Percentiles rank a stretch among this genome's conserved stretches.
Conservation (phyloP, 1,140 invertebrate species). For the Bactericera cockerelli region DNA sequence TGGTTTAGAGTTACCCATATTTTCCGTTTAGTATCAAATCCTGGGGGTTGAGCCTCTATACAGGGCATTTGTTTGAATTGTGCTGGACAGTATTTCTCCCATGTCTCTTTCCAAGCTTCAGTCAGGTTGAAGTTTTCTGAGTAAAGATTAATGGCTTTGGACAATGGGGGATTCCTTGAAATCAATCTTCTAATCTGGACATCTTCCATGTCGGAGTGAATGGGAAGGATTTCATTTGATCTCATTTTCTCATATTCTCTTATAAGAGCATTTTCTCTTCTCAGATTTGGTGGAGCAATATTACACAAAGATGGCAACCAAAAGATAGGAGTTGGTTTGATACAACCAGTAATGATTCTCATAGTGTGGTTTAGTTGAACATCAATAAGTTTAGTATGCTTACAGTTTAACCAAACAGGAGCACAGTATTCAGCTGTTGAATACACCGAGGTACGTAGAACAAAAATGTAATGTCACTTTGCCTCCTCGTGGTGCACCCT, state of each 20-base stretch:
- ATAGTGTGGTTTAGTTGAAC: constrained; percentile 9
- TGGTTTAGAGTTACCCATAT: constrained; percentile 12
- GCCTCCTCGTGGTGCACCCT: too few relatives aligned
- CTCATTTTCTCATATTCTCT: constrained; percentile 4
- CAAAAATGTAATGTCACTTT: too few relatives aligned
- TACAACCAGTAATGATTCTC: background rate
- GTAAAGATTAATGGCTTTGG: background rate
- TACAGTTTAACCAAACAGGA: constrained; percentile 6
- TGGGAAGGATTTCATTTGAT: background rate
- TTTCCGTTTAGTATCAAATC: background rate
- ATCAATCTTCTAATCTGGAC: constrained; percentile 8
- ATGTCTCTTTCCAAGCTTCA: background rate
- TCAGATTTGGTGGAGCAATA: constrained; percentile 8
- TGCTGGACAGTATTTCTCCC: background rate
- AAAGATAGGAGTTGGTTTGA: background rate
- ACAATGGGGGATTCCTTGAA: constrained; percentile 7
- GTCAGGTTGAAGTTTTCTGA: constrained; percentile 5
- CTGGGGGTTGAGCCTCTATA: constrained; percentile 10
- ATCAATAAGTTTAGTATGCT: constrained; percentile 5
- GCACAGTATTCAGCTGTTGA: constrained; percentile 8
- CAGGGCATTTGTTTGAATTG: constrained; percentile 1
- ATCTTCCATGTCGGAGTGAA: constrained; percentile 3
- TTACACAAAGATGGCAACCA: constrained; percentile 11
- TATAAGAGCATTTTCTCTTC: background rate
- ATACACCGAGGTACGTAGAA: background rate